Evolutionary conservation across 2,113 vertebrate genomes (phyloP).

Genomic region (Clarias batrachus): DNA sequence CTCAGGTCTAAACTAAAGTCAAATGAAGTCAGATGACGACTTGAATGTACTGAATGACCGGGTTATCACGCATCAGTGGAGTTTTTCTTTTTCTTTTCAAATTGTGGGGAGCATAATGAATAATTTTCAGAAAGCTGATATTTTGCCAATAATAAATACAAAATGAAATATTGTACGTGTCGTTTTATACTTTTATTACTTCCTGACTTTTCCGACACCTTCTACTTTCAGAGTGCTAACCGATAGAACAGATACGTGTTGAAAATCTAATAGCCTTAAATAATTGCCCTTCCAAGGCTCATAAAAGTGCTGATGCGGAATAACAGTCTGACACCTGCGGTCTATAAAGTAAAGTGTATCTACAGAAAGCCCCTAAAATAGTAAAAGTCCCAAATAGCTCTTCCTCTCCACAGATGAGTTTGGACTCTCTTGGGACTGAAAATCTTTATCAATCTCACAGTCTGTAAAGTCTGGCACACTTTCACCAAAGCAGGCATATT

Average conservation of each 20-base stretch:
- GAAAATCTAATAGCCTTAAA: not conserved
- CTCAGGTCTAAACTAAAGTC: too few species aligned
- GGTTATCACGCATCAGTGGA: too few species aligned
- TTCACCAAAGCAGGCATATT: constrained; percentile 1
- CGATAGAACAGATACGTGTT: not conserved
- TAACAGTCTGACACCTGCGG: not conserved
- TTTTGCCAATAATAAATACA: not conserved
- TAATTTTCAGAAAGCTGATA: not conserved
- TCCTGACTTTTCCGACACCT: not conserved
- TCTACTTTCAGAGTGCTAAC: not conserved
- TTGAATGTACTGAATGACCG: too few species aligned
- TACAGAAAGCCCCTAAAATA: not conserved
- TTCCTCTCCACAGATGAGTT: not conserved
- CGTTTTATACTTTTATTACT: not conserved
- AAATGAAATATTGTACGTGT: not conserved
- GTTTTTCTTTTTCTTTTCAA: too few species aligned
- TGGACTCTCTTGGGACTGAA: not conserved
- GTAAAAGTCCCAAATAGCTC: not conserved
- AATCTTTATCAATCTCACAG: constrained; percentile 14
- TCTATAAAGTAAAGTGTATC: not conserved
- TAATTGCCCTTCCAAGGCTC: not conserved
- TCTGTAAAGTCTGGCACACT: constrained; percentile 8
- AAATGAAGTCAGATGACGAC: too few species aligned
- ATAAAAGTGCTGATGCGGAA: not conserved
- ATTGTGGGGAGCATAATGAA: too few species aligned